A percentile compares a stretch with the other conserved stretches of the same genome.
Conservation (phyloP, 1,140 invertebrate species). For the Brachionus angularis region DNA sequence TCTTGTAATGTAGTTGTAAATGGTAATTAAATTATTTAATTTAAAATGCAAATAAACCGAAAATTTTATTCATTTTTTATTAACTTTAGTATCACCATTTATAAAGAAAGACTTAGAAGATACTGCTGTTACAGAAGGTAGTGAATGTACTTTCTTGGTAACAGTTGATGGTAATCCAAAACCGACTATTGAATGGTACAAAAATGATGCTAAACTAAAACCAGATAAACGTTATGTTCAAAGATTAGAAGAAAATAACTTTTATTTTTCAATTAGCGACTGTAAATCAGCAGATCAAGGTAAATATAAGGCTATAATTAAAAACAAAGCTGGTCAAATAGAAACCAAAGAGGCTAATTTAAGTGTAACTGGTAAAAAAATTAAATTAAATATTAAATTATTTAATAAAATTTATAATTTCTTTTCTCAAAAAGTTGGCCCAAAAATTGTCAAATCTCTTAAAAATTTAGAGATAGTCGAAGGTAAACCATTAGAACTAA, state of each 20-base stretch:
- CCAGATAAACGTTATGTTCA: constrained; percentile 10
- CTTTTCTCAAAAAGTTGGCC: no score
- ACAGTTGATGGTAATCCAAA: constrained; percentile 26
- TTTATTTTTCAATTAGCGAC: constrained; percentile 23
- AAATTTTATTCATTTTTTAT: no score
- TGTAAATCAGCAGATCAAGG: constrained; percentile 10
- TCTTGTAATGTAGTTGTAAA: constrained; percentile 14
- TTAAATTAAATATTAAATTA: no score
- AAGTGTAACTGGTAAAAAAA: constrained; percentile 1
- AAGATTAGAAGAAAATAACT: constrained; percentile 15
- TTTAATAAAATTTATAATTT: no score
- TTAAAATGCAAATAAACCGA: no score
- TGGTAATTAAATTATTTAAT: no score
- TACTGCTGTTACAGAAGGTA: background rate
- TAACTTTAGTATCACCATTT: no score
- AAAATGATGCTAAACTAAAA: constrained; percentile 31
- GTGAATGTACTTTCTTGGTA: constrained; percentile 45
- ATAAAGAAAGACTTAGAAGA: constrained; percentile 26
- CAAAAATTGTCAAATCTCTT: constrained; percentile 29
- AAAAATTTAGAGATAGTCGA: constrained; percentile 37
- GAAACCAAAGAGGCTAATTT: constrained; percentile 1
- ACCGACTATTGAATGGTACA: constrained; percentile 41
- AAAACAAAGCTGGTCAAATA: constrained; percentile 41
- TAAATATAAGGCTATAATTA: constrained; percentile 25
- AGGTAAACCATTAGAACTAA: constrained; percentile 43